Conservation (phyloP, 2,888 invertebrate species). For the Campoplex nolae region DNA sequence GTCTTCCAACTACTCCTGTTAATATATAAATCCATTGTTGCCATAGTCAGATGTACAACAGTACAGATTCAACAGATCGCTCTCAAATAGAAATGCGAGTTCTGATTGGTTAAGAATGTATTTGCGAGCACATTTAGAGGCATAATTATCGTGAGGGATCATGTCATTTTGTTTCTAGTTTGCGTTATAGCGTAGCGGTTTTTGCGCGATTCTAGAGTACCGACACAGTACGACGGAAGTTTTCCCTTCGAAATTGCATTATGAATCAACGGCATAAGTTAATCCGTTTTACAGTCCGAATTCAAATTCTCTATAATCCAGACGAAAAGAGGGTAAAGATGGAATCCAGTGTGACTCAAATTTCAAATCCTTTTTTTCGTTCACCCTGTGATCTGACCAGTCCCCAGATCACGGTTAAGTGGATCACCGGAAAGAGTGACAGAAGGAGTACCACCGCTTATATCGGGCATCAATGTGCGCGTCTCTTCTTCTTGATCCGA, state of each 20-base stretch:
- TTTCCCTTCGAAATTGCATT: background rate
- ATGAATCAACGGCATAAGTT: conserved; percentile 1
- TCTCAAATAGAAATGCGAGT: background rate
- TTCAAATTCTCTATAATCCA: conserved; percentile 34
- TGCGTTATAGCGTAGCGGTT: conserved; percentile 54
- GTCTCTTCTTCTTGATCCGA: conserved; percentile 84
- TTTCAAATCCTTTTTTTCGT: background rate
- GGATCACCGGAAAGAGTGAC: conserved; percentile 72
- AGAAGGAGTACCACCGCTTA: conserved; percentile 67
- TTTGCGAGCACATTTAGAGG: conserved; percentile 29
- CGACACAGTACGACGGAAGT: conserved; percentile 38
- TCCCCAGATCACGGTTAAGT: conserved; percentile 72
- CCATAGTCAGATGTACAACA: conserved; percentile 1
- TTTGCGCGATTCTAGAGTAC: conserved; percentile 62
- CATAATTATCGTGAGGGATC: background rate
- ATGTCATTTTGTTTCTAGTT: conserved; percentile 27
- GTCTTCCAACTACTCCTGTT: background rate
- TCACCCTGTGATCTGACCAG: conserved; percentile 79
- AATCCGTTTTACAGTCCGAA: conserved; percentile 24
- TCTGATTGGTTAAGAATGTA: conserved; percentile 18
- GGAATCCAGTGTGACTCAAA: background rate
- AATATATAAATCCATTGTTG: background rate
- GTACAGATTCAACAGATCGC: background rate
- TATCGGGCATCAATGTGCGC: conserved; percentile 81
- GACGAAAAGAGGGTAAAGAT: conserved; percentile 4